These are phyloP conservation scores for Bradynema listronoti DNA, from an alignment of 1,140 invertebrate genomes.

Conservation along the genomic window DNA sequence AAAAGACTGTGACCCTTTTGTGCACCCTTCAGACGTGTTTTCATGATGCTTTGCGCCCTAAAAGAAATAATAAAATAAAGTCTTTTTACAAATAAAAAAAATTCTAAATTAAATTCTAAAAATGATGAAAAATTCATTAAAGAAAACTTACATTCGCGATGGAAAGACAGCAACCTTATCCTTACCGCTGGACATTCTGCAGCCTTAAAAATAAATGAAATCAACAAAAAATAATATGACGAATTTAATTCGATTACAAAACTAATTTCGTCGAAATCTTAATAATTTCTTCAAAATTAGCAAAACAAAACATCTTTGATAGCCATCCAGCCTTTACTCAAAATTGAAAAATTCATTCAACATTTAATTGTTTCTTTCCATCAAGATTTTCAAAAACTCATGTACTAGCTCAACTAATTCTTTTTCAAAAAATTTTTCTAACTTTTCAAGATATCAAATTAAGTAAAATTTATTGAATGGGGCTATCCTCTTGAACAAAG, in stretches of 20 bases:
- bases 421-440: too few relatives aligned
- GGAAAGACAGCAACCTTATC: slow-evolving; percentile 93
- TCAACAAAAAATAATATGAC: slow-evolving; percentile 1
- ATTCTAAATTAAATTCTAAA: slow-evolving; percentile 65
- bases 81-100: not conserved
- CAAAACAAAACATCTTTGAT: not conserved
- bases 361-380: too few relatives aligned
- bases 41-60: slow-evolving; percentile 69
- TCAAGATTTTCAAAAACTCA: too few relatives aligned
- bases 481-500: too few relatives aligned
- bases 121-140: too few relatives aligned
- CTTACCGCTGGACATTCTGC: slow-evolving; percentile 57
- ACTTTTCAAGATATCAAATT: too few relatives aligned
- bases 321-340: slow-evolving; percentile 1
- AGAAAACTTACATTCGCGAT: slow-evolving; percentile 79
- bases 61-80: slow-evolving; percentile 33
- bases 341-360: too few relatives aligned
- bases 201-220: slow-evolving; percentile 28
- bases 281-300: not conserved
- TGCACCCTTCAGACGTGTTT: slow-evolving; percentile 81
- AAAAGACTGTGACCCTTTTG: slow-evolving; percentile 95
- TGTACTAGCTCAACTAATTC: too few relatives aligned
- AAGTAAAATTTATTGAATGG: too few relatives aligned
- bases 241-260: not conserved
- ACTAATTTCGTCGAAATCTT: not conserved